Evolutionary conservation across 2,888 invertebrate genomes (phyloP).

Genomic region (Lasioglossum malachurum): DNA sequence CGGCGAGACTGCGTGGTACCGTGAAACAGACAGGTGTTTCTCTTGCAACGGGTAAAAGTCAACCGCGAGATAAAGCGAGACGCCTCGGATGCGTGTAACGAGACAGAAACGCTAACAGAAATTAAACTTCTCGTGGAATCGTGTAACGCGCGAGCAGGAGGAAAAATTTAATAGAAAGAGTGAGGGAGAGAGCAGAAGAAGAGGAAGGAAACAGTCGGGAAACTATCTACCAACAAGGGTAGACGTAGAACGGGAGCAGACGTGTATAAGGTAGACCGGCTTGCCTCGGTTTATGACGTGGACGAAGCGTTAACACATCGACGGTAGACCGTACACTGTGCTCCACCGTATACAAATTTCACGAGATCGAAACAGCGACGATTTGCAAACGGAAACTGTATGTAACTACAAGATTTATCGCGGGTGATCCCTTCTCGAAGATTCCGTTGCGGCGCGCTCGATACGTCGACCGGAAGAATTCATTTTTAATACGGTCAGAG

Average conservation of each 20-base stretch:
- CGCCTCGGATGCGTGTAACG: not conserved
- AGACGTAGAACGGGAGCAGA: not conserved
- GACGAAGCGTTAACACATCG: not conserved
- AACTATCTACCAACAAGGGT: not conserved
- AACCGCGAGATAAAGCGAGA: not conserved
- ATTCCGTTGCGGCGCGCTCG: not conserved
- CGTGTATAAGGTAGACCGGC: not conserved
- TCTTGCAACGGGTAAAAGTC: not conserved
- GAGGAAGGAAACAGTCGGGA: not conserved
- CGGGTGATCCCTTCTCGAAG: not conserved
- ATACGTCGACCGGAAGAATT: not conserved
- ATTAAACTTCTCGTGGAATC: not conserved
- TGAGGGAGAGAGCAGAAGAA: not conserved
- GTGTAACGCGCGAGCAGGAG: not conserved
- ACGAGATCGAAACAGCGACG: not conserved
- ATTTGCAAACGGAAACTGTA: not conserved
- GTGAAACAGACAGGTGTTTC: not conserved
- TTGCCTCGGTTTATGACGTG: not conserved
- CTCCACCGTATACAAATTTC: not conserved
- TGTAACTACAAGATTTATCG: not conserved
- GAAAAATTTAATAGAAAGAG: not conserved
- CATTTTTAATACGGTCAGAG: not conserved
- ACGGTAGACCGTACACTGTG: not conserved
- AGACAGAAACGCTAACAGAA: not conserved
- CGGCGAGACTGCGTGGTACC: not conserved